Evolutionary conservation across 1,140 invertebrate genomes (phyloP), one percentile per base, ranked within the genome.

Genomic region (Amphibalanus amphitrite): DNA sequence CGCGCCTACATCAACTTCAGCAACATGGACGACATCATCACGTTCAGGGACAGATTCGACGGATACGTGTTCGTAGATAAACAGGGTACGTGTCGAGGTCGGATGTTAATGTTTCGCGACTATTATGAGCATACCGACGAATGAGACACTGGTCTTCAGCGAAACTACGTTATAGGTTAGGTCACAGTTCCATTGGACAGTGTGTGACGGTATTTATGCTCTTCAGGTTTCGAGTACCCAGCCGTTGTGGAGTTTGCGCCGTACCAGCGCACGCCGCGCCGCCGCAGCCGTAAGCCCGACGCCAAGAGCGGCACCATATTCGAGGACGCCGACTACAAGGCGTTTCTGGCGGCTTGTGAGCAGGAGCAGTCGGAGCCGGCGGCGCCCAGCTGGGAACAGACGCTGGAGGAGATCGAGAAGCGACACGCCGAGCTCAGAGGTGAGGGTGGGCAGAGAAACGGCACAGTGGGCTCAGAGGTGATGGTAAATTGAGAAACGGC

Each of bases 181-280:
- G n/a, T n/a, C n/a, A n/a, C n/a, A n/a, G n/a, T n/a, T n/a, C n/a
- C n/a, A n/a, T n/a, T n/a, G n/a, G n/a, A n/a, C n/a, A n/a, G 25
- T 59, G 47, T 59, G 47, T 25, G 47, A 15, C 47, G 13, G 47
- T 59, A 59, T 59, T 30, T 64, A 29, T 40, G 72, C 20, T 71
- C 76, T 69, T 70, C 77, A 86, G 90, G 90, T 69, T 86, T 87
- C 75, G 95, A 98, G 79, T 97, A 90, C 84, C 86, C 91, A n/a
- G 94, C 93, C 6, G 88, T 97, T 71, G 95, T 98, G 10, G 95
- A 98, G 79, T 95, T 93, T 84, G 89, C 94, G 3, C 89, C 93
- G 0, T 96, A 93, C 80, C 94, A 97, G 82, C 90, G 91, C 79
- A 87, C 95, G 71, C 89, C 93, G 65, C 67, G 70, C 67, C 8